phyloP scores from a whole-genome alignment of 2,113 vertebrate genomes.

The Leptocoma aspasia region DNA sequence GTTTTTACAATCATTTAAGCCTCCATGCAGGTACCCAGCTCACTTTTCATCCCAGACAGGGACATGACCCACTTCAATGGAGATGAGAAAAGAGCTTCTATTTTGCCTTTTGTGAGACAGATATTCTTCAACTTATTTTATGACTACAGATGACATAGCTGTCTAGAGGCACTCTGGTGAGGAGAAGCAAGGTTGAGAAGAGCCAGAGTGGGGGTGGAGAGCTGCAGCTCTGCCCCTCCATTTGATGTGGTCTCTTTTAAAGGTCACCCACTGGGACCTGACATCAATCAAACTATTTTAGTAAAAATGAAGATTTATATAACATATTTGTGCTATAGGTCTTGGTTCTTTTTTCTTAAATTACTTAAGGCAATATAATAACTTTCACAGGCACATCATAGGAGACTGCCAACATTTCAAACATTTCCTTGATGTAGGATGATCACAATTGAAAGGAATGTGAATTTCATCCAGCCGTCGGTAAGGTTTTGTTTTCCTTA shows the following conservation, averaged over 20 bases:
- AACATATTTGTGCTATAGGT: conserved; percentile 43
- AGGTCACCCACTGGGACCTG: background rate
- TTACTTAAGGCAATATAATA: conserved; percentile 64
- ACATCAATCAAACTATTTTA: conserved; percentile 26
- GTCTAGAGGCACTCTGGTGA: background rate
- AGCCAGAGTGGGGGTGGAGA: background rate
- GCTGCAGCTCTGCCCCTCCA: background rate
- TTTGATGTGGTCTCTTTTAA: conserved; percentile 28
- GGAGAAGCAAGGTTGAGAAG: background rate
- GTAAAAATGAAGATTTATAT: conserved; percentile 52
- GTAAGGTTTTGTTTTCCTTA: conserved; percentile 67
- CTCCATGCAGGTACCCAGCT: background rate
- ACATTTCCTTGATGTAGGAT: conserved; percentile 70
- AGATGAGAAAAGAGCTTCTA: background rate
- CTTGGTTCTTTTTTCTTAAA: conserved; percentile 27
- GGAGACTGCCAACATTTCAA: conserved; percentile 61
- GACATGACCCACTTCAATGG: rapidly evolving
- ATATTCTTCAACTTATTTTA: conserved; percentile 13
- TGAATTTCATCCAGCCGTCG: conserved; percentile 48
- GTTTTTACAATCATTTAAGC: background rate
- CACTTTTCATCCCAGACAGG: background rate
- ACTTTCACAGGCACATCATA: conserved; percentile 58
- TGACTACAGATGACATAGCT: conserved; percentile 32
- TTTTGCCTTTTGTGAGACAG: background rate
- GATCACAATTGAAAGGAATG: conserved; percentile 76